A percentile compares a stretch with the other conserved stretches of the same genome.
Evolutionary conservation across 1,140 invertebrate genomes (phyloP).

Genomic region (Lasaia peninsularis): DNA sequence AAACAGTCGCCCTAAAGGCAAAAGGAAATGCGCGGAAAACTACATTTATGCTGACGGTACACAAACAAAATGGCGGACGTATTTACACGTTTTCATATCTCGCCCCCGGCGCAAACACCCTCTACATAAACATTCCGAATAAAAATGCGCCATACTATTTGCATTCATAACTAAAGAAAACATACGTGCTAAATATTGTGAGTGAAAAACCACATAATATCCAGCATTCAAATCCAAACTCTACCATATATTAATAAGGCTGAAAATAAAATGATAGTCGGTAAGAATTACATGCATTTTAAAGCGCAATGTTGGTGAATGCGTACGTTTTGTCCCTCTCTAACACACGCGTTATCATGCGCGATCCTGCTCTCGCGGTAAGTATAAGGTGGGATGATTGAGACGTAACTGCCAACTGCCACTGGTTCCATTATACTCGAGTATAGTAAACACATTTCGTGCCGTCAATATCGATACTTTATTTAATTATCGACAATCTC

Average conservation of each 20-base stretch:
- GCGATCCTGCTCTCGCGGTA: slow-evolving; percentile 45
- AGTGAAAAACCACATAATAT: slow-evolving; percentile 32
- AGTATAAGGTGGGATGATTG: slow-evolving; percentile 73
- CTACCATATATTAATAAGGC: not conserved
- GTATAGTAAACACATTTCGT: slow-evolving; percentile 57
- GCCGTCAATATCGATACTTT: slow-evolving; percentile 34
- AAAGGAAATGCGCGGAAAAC: not conserved
- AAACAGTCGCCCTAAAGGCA: not conserved
- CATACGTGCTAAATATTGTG: slow-evolving; percentile 73
- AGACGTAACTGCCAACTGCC: slow-evolving; percentile 74
- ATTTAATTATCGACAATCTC: slow-evolving; percentile 10
- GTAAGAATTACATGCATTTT: slow-evolving; percentile 33
- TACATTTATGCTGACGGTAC: slow-evolving; percentile 56
- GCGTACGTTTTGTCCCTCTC: slow-evolving; percentile 38
- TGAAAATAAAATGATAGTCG: not conserved
- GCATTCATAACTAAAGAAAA: slow-evolving; percentile 76
- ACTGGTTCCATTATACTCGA: slow-evolving; percentile 69
- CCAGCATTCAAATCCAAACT: slow-evolving; percentile 16
- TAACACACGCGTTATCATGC: not conserved
- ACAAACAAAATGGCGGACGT: slow-evolving; percentile 60
- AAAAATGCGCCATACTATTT: slow-evolving; percentile 77
- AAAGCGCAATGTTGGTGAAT: slow-evolving; percentile 51
- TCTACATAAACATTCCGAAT: slow-evolving; percentile 74
- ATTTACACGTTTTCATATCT: slow-evolving; percentile 52
- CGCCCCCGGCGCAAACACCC: slow-evolving; percentile 40